A percentile compares a stretch with the other conserved stretches of the same genome.
Evolutionary conservation across 2,113 vertebrate species (phyloP).

Genomic region (Otis tarda): DNA sequence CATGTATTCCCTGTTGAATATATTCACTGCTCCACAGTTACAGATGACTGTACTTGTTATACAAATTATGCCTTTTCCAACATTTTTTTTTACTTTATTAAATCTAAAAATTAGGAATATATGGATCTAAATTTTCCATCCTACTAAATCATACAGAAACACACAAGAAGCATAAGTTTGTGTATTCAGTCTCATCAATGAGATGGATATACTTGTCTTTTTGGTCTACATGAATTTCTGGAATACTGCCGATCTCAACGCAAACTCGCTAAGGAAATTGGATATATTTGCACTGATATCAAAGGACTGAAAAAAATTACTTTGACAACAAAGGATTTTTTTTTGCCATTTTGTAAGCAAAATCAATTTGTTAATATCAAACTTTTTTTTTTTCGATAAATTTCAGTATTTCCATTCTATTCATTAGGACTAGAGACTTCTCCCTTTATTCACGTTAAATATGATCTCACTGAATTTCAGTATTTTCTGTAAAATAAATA

Average conservation of each 20-base stretch:
- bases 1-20: background rate
- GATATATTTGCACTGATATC: background rate
- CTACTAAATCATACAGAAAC: background rate
- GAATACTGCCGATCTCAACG: background rate
- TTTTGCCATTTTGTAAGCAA: background rate
- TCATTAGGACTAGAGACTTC: background rate
- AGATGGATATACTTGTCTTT: background rate
- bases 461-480: background rate
- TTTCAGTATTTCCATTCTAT: background rate
- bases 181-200: background rate
- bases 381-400: background rate
- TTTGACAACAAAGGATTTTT: background rate
- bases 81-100: background rate
- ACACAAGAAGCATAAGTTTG: background rate
- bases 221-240: background rate
- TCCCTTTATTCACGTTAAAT: background rate
- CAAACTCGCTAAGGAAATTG: background rate
- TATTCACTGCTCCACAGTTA: background rate
- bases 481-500: background rate
- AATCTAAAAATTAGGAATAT: background rate
- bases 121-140: background rate
- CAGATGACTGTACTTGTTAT: background rate
- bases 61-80: background rate
- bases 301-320: background rate
- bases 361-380: background rate